A percentile compares a stretch with the other conserved stretches of the same genome.
Conservation (phyloP, 2,888 invertebrate genomes). For the Amitus sp. region DNA sequence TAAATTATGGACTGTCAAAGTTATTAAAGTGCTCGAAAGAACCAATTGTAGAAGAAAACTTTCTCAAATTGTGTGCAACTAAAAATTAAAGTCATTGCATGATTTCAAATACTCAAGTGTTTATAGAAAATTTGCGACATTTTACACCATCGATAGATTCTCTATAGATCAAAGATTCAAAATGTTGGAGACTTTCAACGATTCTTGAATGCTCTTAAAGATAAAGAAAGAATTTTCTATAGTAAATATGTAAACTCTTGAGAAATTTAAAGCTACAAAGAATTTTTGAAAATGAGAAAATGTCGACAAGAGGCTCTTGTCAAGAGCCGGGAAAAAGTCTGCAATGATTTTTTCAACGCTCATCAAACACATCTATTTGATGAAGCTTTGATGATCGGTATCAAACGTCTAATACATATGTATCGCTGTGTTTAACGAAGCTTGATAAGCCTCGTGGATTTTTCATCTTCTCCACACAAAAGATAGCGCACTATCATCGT, state of each 20-base stretch:
- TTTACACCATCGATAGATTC: no score
- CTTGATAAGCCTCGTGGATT: conserved; percentile 33
- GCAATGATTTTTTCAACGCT: background rate
- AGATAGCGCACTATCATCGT: conserved; percentile 44
- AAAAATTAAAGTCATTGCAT: no score
- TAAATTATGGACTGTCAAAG: no score
- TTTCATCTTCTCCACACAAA: conserved; percentile 36
- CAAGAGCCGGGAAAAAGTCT: background rate
- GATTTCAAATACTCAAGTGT: no score
- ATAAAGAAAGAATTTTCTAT: background rate
- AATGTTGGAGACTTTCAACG: background rate
- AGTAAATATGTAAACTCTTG: background rate
- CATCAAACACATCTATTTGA: conserved; percentile 4
- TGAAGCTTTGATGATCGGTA: conserved; percentile 28
- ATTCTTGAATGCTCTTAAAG: background rate
- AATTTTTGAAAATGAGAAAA: background rate
- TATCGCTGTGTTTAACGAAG: conserved; percentile 14
- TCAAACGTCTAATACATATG: conserved; percentile 23
- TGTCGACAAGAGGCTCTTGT: no score
- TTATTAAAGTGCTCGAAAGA: no score
- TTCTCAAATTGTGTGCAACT: no score
- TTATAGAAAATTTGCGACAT: no score
- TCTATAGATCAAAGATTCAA: no score
- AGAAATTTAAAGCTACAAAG: no score
- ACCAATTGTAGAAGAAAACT: no score